Conservation (phyloP, 2,888 invertebrate genomes). For the Megastigmus dorsalis region DNA sequence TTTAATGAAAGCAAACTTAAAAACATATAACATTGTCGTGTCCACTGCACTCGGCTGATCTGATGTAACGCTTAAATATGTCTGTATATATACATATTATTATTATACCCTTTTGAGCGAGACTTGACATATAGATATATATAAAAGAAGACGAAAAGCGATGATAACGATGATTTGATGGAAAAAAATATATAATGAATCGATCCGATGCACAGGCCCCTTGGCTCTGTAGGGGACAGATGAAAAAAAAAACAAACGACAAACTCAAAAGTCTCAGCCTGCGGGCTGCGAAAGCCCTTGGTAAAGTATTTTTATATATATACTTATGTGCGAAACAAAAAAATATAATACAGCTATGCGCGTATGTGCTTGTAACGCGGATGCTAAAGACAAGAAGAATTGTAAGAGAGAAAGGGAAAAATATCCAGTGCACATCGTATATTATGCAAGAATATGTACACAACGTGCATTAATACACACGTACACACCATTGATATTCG, state of each 20-base stretch:
- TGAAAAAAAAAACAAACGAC: too few relatives aligned
- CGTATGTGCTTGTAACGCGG: neutral
- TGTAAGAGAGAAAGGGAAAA: neutral
- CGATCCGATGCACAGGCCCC: slow-evolving; percentile 33
- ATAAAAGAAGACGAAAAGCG: neutral
- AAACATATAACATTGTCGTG: neutral
- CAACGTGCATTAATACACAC: neutral
- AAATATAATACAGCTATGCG: slow-evolving; percentile 6
- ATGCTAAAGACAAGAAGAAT: neutral
- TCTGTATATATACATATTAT: slow-evolving; percentile 42
- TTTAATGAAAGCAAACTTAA: neutral
- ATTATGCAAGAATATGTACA: slow-evolving; percentile 1
- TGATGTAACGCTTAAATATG: slow-evolving; percentile 17
- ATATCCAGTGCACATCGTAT: slow-evolving; percentile 13
- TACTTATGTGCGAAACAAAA: slow-evolving; percentile 35
- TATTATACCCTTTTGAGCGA: slow-evolving; percentile 38
- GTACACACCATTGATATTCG: slow-evolving; percentile 16
- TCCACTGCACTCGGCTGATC: neutral
- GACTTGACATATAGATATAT: slow-evolving; percentile 28
- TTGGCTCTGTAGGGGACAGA: slow-evolving; percentile 21
- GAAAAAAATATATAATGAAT: neutral
- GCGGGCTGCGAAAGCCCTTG: slow-evolving; percentile 42
- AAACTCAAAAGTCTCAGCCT: slow-evolving; percentile 24
- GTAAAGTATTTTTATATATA: slow-evolving; percentile 56
- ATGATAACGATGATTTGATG: neutral